These are phyloP conservation scores for Parauchenoglanis ngamensis DNA, from an alignment of 2,797 vertebrate species.

Conservation along the genomic window DNA sequence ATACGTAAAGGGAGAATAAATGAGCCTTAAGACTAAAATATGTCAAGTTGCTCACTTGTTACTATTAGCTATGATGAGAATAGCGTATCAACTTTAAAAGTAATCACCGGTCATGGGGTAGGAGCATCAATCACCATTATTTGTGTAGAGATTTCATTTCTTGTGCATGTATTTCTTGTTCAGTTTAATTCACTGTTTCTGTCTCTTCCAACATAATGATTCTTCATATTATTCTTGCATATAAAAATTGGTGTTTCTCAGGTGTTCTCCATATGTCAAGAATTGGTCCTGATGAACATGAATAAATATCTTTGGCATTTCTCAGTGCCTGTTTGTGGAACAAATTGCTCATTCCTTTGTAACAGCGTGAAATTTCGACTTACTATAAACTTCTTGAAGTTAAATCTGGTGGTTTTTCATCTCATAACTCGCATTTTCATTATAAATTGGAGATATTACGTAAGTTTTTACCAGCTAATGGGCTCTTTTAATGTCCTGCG, in stretches of 20 bases:
- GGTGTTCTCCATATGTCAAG: background rate
- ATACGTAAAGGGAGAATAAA: too few species aligned
- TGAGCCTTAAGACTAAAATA: background rate
- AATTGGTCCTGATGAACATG: background rate
- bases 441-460: constrained; percentile 37
- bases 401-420: constrained; percentile 31
- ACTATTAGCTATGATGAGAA: background rate
- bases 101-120: background rate
- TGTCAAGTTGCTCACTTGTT: background rate
- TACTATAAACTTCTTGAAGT: constrained; percentile 41
- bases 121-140: background rate
- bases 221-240: background rate
- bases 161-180: background rate
- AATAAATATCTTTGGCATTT: background rate
- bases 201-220: background rate
- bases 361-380: background rate
- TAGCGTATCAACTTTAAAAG: background rate
- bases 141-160: background rate
- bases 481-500: constrained; percentile 48
- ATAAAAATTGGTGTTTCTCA: background rate
- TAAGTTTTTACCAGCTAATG: constrained; percentile 48
- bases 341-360: background rate
- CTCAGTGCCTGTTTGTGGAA: background rate
- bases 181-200: background rate
- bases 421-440: constrained; percentile 32